A percentile compares a stretch with the other conserved stretches of the same genome.
phyloP scores from a whole-genome alignment of 2,113 vertebrate genomes.

The Scartelaos histophorus region DNA sequence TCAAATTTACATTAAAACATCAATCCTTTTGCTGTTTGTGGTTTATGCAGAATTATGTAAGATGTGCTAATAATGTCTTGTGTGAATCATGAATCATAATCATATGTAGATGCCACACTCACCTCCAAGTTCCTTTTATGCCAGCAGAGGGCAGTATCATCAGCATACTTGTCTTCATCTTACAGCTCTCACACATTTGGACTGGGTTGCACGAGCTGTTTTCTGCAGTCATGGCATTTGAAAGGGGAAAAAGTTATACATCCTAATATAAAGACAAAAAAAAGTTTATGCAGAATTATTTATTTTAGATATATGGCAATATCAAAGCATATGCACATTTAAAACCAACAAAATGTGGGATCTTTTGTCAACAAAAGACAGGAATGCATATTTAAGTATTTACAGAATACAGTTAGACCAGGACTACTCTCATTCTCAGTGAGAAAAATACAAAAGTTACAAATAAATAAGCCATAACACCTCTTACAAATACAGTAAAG shows the following conservation, averaged over 20 bases:
- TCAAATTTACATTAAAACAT: neutral
- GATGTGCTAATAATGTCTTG: neutral
- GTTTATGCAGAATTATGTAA: neutral
- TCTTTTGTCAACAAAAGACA: constrained; percentile 18
- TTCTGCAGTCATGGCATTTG: no score
- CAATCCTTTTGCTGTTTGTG: neutral
- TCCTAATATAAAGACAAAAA: no score
- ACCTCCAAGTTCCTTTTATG: neutral
- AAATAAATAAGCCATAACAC: neutral
- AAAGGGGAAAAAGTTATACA: no score
- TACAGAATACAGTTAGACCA: constrained; percentile 45
- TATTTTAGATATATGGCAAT: neutral
- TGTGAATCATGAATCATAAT: neutral
- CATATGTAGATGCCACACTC: neutral
- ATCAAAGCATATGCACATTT: constrained; percentile 2
- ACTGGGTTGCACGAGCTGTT: no score
- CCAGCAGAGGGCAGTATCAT: constrained; percentile 3
- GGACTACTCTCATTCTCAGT: constrained; percentile 13
- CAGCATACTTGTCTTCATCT: neutral
- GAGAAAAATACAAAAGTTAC: constrained; percentile 13
- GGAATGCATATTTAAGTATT: constrained; percentile 43
- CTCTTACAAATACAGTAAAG: neutral
- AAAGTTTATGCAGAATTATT: neutral
- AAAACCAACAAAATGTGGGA: constrained; percentile 18
- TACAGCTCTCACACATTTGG: no score